A percentile compares a stretch with the other conserved stretches of the same genome.
Conservation (phyloP, 2,113 vertebrate species). For the Cepphus grylle region DNA sequence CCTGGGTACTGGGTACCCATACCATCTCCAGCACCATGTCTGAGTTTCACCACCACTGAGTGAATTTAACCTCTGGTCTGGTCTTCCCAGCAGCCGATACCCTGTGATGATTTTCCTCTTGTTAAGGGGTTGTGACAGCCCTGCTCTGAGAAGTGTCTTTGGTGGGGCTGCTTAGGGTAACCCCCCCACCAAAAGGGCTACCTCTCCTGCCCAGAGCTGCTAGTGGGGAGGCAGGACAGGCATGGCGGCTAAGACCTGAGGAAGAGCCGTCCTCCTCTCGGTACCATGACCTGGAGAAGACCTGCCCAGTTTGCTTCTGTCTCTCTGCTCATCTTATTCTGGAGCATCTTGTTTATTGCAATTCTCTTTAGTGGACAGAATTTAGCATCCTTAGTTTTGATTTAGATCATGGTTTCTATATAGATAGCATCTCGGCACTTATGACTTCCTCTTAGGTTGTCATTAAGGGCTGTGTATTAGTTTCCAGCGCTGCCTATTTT, state of each 20-base stretch:
- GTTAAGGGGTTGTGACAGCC: neutral
- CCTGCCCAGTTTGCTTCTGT: neutral
- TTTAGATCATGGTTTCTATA: neutral
- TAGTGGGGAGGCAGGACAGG: neutral
- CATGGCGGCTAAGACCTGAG: rapidly evolving
- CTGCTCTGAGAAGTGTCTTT: neutral
- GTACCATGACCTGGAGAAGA: neutral
- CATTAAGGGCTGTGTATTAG: neutral
- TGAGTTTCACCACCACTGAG: neutral
- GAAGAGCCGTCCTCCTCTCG: neutral
- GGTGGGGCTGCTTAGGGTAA: neutral
- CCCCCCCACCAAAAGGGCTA: no score
- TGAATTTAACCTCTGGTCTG: neutral
- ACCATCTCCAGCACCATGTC: neutral
- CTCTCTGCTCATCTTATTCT: neutral
- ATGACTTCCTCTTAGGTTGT: neutral
- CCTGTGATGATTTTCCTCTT: neutral
- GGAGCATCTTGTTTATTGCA: neutral
- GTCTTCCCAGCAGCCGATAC: rapidly evolving
- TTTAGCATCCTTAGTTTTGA: neutral
- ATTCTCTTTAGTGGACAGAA: neutral
- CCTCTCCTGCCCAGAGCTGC: neutral
- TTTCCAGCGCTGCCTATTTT: neutral
- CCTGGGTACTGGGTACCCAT: rapidly evolving
- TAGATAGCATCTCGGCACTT: neutral